Evolutionary conservation across 2,113 vertebrate genomes (phyloP).

Genomic region (Cygnus buccinator): DNA sequence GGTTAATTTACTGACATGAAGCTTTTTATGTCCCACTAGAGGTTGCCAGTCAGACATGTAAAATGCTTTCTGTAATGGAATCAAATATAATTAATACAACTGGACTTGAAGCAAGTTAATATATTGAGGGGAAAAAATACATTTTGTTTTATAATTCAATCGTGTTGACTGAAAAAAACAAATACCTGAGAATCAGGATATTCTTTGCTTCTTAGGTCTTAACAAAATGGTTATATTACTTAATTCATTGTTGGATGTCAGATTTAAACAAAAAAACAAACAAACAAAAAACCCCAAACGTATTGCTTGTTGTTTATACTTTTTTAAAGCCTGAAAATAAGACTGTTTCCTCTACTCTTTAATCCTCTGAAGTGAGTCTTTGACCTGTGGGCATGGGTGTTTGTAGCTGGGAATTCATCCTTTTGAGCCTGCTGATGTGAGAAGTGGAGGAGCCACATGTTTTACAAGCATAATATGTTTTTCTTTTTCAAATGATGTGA

Average conservation of each 20-base stretch:
- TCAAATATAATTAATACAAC: conserved; percentile 4
- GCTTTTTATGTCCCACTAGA: background rate
- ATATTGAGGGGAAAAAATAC: background rate
- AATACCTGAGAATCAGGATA: background rate
- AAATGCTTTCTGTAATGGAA: background rate
- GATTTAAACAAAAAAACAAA: background rate
- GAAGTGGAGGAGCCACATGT: conserved; percentile 43
- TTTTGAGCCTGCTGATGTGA: conserved; percentile 27
- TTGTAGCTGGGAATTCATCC: conserved; percentile 37
- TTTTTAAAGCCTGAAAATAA: background rate
- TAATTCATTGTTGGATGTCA: background rate
- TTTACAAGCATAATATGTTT: background rate
- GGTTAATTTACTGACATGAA: background rate
- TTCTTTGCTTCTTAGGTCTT: background rate
- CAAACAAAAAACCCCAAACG: background rate
- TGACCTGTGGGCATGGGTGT: background rate
- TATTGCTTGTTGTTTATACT: background rate
- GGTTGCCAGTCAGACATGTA: background rate
- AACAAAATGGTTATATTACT: background rate
- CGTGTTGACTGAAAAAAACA: background rate
- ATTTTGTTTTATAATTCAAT: background rate
- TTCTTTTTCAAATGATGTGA: conserved; percentile 18
- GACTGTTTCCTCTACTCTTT: background rate
- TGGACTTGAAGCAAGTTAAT: background rate
- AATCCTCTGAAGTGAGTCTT: conserved; percentile 10